A percentile compares a stretch with the other conserved stretches of the same genome.
Evolutionary conservation across 2,113 vertebrate species (phyloP).

Genomic region (Myanophis thanlyinensis): DNA sequence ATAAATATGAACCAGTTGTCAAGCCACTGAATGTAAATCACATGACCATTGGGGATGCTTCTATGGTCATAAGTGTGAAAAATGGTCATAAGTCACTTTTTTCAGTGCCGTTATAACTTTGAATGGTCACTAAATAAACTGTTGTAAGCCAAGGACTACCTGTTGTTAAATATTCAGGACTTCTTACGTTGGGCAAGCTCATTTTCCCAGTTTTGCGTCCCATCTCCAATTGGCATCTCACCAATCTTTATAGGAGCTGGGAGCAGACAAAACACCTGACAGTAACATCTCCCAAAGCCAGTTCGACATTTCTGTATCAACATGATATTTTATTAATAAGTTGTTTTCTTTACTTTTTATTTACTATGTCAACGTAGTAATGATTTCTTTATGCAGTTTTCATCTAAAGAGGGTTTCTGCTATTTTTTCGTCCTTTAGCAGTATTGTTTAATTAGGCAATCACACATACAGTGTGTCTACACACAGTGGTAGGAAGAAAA

Average conservation of each 20-base stretch:
- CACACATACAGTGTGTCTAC: conserved; percentile 21
- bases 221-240: neutral
- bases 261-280: neutral
- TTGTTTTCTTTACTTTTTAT: conserved; percentile 16
- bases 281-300: neutral
- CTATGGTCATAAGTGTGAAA: neutral
- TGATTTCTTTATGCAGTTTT: conserved; percentile 40
- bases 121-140: neutral
- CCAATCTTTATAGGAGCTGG: neutral
- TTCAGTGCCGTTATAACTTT: neutral
- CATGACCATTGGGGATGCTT: neutral
- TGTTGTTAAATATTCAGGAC: neutral
- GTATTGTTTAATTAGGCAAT: conserved; percentile 51
- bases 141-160: neutral
- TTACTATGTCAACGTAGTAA: conserved; percentile 41
- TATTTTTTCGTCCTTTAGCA: conserved; percentile 44
- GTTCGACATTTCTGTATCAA: neutral
- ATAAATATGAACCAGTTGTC: neutral
- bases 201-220: neutral
- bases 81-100: neutral
- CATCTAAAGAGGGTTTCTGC: conserved; percentile 37
- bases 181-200: neutral
- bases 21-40: neutral
- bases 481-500: conserved; percentile 1
- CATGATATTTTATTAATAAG: conserved; percentile 28